Percentiles rank a stretch among this genome's conserved stretches.
These are phyloP conservation scores for Lota lota DNA, from an alignment of 2,113 vertebrate genomes.

Conservation along the genomic window DNA sequence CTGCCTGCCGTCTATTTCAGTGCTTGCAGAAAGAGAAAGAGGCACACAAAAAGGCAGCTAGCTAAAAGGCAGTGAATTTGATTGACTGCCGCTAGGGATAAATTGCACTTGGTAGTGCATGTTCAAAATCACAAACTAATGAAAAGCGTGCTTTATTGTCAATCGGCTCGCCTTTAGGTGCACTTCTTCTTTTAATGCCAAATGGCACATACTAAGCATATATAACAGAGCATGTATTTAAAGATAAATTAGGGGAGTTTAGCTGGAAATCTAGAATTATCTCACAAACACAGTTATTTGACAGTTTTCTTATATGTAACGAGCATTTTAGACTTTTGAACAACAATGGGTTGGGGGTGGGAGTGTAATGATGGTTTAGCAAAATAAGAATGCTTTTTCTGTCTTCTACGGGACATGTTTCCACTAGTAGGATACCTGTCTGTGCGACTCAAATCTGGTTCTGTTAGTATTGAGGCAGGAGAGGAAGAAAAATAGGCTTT, in stretches of 20 bases:
- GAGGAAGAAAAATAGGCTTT: conserved; percentile 50
- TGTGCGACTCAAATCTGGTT: conserved; percentile 47
- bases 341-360: not conserved
- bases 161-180: too few species aligned
- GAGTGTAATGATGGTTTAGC: conserved; percentile 45
- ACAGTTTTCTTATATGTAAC: conserved; percentile 23
- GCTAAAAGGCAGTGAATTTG: not conserved
- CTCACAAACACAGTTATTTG: conserved; percentile 34
- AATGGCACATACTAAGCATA: too few species aligned
- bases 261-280: conserved; percentile 2
- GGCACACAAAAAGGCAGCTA: conserved; percentile 20
- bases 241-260: not conserved
- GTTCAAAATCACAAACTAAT: too few species aligned
- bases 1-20: conserved; percentile 48
- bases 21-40: conserved; percentile 10
- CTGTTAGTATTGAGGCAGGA: conserved; percentile 42
- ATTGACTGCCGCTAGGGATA: too few species aligned
- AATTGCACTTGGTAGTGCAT: too few species aligned
- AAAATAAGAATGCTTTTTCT: conserved; percentile 22
- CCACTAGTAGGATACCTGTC: conserved; percentile 57
- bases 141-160: too few species aligned
- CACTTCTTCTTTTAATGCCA: too few species aligned
- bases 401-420: conserved; percentile 54
- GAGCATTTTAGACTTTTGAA: conserved; percentile 32
- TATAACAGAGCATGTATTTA: too few species aligned